Percentiles rank a stretch among this genome's conserved stretches.
Evolutionary conservation across 2,113 vertebrate genomes (phyloP).

Genomic region (Ochotona princeps): DNA sequence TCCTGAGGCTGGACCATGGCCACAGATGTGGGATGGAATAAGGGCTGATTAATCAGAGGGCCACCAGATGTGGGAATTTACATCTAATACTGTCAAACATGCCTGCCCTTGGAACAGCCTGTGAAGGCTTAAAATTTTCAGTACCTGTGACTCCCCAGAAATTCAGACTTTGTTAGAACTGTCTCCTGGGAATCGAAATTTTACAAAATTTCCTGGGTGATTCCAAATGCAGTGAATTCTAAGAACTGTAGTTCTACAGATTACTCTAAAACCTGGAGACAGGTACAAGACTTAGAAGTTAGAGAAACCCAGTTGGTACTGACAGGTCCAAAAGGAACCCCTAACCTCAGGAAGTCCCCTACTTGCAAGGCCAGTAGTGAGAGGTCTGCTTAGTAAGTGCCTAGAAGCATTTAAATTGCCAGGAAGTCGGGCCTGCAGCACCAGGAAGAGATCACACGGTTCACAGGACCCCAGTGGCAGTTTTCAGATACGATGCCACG

Average conservation of each 20-base stretch:
- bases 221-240: background rate
- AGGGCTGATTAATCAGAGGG: background rate
- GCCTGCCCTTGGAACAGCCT: background rate
- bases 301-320: background rate
- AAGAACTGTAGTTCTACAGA: background rate
- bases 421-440: background rate
- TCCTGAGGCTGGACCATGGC: background rate
- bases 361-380: background rate
- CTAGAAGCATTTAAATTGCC: background rate
- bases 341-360: background rate
- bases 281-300: background rate
- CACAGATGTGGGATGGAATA: background rate
- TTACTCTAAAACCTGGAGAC: background rate
- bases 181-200: background rate
- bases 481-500: background rate
- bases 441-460: background rate
- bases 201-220: background rate
- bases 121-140: background rate
- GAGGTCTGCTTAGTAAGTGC: background rate
- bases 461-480: accelerated
- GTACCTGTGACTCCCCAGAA: background rate
- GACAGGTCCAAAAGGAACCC: background rate
- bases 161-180: background rate
- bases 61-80: accelerated
- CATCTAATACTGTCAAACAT: background rate